Base-by-base conservation (phyloP, 2,113 vertebrate genomes). In the Turdus rufiventris region DNA sequence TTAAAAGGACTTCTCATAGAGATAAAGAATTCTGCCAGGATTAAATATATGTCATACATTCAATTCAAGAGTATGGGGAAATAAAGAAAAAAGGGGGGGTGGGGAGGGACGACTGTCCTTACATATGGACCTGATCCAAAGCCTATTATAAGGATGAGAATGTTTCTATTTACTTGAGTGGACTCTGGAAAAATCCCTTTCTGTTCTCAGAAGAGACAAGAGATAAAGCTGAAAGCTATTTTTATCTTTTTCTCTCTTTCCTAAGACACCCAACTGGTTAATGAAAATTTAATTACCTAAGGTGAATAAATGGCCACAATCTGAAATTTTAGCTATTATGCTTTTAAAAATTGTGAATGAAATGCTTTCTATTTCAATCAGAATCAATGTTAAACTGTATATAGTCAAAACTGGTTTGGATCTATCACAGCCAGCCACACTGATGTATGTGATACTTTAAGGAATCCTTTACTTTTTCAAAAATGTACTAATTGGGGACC, bases 1-100 rank as follows among this genome's bases (percentile, higher is more conserved):
- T 75, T 88, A 93, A 97, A 95, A 97, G 70, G 85, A 85, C 70
- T 89, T 87, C 78, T 94, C 48, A 84, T 15, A 91, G 86, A 95
- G 68, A 95, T 91, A 94, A 95, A 95, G 80, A 88, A 88, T 70
- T 71, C 33, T 88, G 76, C 60, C 75, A 67, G 68, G 58, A 83
- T 91, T 93, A 94, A 94, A 94, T 88, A 63, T 85, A 67, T 92
- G 82, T 90, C 79, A 93, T 86, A 77, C 9, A 66, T 77, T 91
- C 73, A 93, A 76, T 80, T 89, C 83, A 82, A 76, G 75, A 61
- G 31, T 33, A 45, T 7, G 5, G 47, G 5, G 11, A 2, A 31
- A 26, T 47, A 67, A 60, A 29, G 3, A 29, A 25, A 42, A 67
- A 60, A 40, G 23, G 5, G 11, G 23, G 9, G 8, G 20, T 10